phyloP scores from a whole-genome alignment of 2,888 invertebrate genomes.

The Exephanes ischioxanthus region DNA sequence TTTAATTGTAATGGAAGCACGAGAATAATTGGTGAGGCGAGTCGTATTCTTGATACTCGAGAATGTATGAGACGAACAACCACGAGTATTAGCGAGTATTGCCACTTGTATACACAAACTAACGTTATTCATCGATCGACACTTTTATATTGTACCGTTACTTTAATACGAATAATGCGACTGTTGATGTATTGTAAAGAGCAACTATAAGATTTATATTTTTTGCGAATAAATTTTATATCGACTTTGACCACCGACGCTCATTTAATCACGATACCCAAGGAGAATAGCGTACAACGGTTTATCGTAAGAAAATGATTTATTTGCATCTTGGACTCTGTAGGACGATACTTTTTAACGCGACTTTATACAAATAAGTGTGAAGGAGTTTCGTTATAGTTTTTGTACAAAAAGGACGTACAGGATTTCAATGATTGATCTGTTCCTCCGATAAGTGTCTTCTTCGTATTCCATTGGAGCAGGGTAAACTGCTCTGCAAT shows the following conservation, averaged over 20 bases:
- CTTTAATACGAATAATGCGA: slow-evolving; percentile 53
- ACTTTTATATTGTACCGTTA: slow-evolving; percentile 59
- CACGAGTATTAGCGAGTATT: slow-evolving; percentile 64
- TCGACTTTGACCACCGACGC: slow-evolving; percentile 43
- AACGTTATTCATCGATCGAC: slow-evolving; percentile 48
- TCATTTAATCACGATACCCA: not conserved
- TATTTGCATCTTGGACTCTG: slow-evolving; percentile 34
- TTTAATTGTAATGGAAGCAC: slow-evolving; percentile 32
- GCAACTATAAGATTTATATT: slow-evolving; percentile 59
- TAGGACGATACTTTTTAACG: slow-evolving; percentile 54
- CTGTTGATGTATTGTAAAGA: slow-evolving; percentile 49
- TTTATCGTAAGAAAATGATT: slow-evolving; percentile 53
- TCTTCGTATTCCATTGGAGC: slow-evolving; percentile 2
- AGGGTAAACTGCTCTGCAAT: slow-evolving; percentile 23
- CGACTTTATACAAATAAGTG: slow-evolving; percentile 66
- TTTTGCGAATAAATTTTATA: slow-evolving; percentile 65
- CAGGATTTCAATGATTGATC: slow-evolving; percentile 49
- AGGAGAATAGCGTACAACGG: not conserved
- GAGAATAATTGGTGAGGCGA: slow-evolving; percentile 23
- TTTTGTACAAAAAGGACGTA: slow-evolving; percentile 63
- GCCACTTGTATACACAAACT: slow-evolving; percentile 39
- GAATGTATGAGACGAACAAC: slow-evolving; percentile 52
- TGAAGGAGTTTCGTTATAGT: slow-evolving; percentile 27
- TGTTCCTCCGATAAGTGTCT: not conserved
- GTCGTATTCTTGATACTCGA: slow-evolving; percentile 39